phyloP scores from a whole-genome alignment of 1,140 invertebrate species.

The Pomacea maculata region DNA sequence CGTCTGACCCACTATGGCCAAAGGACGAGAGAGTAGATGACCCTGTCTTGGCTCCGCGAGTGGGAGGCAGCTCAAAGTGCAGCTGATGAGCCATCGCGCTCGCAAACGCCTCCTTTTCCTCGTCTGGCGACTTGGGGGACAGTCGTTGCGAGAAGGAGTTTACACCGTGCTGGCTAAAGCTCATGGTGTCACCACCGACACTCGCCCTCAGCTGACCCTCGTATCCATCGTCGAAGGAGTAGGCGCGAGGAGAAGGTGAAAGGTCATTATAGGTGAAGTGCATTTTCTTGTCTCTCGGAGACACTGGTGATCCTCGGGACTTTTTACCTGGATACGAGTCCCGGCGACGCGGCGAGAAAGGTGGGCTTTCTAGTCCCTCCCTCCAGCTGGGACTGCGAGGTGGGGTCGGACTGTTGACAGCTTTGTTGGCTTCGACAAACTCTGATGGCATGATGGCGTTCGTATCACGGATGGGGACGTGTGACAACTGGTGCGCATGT shows the following conservation, averaged over 20 bases:
- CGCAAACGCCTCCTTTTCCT: constrained; percentile 42
- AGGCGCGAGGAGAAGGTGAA: constrained; percentile 50
- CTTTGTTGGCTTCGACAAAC: constrained; percentile 26
- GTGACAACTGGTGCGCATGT: background rate
- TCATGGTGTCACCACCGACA: background rate
- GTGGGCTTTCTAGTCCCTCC: constrained; percentile 58
- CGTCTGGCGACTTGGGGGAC: constrained; percentile 46
- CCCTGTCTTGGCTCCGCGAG: constrained; percentile 20
- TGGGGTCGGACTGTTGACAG: constrained; percentile 51
- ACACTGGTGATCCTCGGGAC: constrained; percentile 46
- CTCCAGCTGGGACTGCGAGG: constrained; percentile 59
- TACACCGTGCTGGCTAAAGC: constrained; percentile 13
- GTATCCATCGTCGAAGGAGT: constrained; percentile 48
- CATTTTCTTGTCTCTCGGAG: constrained; percentile 49
- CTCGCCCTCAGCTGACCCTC: constrained; percentile 22
- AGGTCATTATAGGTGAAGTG: constrained; percentile 56
- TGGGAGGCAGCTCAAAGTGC: constrained; percentile 29
- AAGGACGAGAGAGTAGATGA: constrained; percentile 26
- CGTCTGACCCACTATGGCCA: constrained; percentile 22
- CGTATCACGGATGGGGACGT: constrained; percentile 5
- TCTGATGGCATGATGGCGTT: constrained; percentile 11
- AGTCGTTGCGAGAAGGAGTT: constrained; percentile 12
- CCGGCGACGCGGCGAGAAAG: constrained; percentile 54
- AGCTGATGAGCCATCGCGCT: constrained; percentile 38
- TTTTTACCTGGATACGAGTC: constrained; percentile 59